These are phyloP conservation scores for Limnephilus rhombicus DNA, from an alignment of 2,888 invertebrate species.

Conservation along the genomic window DNA sequence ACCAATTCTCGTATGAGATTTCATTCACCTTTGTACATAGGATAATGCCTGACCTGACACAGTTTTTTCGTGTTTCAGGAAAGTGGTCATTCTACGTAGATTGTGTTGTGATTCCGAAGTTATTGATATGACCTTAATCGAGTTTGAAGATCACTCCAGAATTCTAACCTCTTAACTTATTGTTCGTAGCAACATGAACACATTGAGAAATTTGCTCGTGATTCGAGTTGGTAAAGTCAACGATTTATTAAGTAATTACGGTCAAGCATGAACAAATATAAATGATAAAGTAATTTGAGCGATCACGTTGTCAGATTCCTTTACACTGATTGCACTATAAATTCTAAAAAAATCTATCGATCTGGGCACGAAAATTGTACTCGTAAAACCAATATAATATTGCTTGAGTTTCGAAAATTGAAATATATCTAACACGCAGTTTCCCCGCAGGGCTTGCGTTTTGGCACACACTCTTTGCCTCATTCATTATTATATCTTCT, in stretches of 20 bases:
- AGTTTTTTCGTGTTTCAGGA: neutral
- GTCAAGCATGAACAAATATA: neutral
- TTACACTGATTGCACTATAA: constrained; percentile 17
- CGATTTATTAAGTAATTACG: neutral
- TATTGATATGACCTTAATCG: neutral
- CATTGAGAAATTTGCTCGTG: neutral
- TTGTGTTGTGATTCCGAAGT: neutral
- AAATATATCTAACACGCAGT: no score
- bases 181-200: neutral
- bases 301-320: constrained; percentile 2
- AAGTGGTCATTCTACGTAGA: neutral
- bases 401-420: no score
- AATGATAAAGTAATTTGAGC: constrained; percentile 16
- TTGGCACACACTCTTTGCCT: no score
- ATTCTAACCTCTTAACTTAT: neutral
- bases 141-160: neutral
- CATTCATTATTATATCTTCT: no score
- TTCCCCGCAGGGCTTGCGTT: no score
- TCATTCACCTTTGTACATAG: neutral
- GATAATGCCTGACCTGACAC: neutral
- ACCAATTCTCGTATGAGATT: neutral
- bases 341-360: neutral
- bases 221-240: neutral
- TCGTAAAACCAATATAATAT: neutral
- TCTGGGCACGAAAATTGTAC: neutral